Conservation (phyloP, 1,140 invertebrate genomes). For the Apis cerana region DNA sequence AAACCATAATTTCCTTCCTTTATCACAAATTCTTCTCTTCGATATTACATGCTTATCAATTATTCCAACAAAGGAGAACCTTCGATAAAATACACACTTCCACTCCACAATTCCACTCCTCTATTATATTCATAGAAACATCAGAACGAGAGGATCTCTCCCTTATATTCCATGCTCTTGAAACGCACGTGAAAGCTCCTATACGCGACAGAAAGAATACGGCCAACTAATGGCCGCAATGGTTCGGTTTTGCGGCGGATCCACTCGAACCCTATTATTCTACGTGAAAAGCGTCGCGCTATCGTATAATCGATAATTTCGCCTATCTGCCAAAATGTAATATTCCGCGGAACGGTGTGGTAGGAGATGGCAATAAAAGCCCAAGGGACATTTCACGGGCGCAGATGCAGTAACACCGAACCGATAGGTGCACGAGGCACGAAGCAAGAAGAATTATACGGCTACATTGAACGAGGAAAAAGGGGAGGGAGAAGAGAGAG, state of each 20-base stretch:
- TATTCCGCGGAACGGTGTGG: slow-evolving; percentile 23
- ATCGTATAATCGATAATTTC: slow-evolving; percentile 50
- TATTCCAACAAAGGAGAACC: too few relatives aligned
- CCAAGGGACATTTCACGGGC: slow-evolving; percentile 39
- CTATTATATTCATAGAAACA: too few relatives aligned
- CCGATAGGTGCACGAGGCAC: slow-evolving; percentile 37
- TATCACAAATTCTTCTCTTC: too few relatives aligned
- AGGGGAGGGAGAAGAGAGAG: not conserved
- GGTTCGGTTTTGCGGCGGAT: not conserved
- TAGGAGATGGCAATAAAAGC: slow-evolving; percentile 39
- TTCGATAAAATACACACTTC: too few relatives aligned
- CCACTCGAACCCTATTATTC: slow-evolving; percentile 20
- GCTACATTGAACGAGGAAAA: not conserved
- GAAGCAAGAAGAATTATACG: slow-evolving; percentile 63
- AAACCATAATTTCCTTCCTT: too few relatives aligned
- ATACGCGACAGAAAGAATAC: not conserved
- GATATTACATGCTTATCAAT: too few relatives aligned
- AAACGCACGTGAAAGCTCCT: not conserved
- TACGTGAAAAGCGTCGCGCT: slow-evolving; percentile 33
- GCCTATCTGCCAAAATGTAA: slow-evolving; percentile 48
- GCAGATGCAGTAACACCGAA: slow-evolving; percentile 31
- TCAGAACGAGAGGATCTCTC: too few relatives aligned
- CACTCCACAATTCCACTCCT: too few relatives aligned
- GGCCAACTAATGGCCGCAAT: slow-evolving; percentile 4
- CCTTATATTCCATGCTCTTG: too few relatives aligned